phyloP scores from a whole-genome alignment of 2,113 vertebrate genomes.

The Tor tambroides region DNA sequence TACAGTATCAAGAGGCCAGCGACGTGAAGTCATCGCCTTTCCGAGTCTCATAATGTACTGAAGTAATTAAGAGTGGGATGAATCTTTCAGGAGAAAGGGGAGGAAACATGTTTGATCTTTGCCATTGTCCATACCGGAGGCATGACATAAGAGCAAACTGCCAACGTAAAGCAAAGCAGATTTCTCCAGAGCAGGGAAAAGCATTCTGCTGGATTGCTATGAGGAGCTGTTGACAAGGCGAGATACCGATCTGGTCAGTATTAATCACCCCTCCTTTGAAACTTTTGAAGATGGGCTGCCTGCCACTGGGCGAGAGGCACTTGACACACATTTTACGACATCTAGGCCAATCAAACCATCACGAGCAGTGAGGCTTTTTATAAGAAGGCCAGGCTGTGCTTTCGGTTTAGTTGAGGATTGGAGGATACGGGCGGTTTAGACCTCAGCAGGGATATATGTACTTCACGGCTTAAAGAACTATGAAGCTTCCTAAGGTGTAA shows the following conservation, averaged over 20 bases:
- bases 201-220: slow-evolving; percentile 43
- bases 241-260: slow-evolving; percentile 63
- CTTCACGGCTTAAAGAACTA: slow-evolving; percentile 44
- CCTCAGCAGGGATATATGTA: slow-evolving; percentile 50
- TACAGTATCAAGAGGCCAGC: slow-evolving; percentile 51
- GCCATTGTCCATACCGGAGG: slow-evolving; percentile 72
- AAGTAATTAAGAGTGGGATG: slow-evolving; percentile 66
- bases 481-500: slow-evolving; percentile 17
- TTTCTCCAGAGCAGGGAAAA: slow-evolving; percentile 46
- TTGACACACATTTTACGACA: slow-evolving; percentile 45
- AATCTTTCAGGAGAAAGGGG: slow-evolving; percentile 53
- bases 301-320: slow-evolving; percentile 54
- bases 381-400: slow-evolving; percentile 38
- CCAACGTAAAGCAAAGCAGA: slow-evolving; percentile 73
- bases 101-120: slow-evolving; percentile 68
- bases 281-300: slow-evolving; percentile 50
- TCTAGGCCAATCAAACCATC: slow-evolving; percentile 52
- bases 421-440: slow-evolving; percentile 44
- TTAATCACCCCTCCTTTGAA: slow-evolving; percentile 54
- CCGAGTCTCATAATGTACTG: slow-evolving; percentile 65
- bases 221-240: slow-evolving; percentile 63
- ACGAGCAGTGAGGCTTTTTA: slow-evolving; percentile 37
- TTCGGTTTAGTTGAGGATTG: slow-evolving; percentile 34
- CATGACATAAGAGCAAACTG: slow-evolving; percentile 70
- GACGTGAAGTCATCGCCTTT: slow-evolving; percentile 63